Evolutionary conservation across 1,140 invertebrate species (phyloP), one percentile per base, ranked within the genome.

Genomic region (Ditylenchus dipsaci): DNA sequence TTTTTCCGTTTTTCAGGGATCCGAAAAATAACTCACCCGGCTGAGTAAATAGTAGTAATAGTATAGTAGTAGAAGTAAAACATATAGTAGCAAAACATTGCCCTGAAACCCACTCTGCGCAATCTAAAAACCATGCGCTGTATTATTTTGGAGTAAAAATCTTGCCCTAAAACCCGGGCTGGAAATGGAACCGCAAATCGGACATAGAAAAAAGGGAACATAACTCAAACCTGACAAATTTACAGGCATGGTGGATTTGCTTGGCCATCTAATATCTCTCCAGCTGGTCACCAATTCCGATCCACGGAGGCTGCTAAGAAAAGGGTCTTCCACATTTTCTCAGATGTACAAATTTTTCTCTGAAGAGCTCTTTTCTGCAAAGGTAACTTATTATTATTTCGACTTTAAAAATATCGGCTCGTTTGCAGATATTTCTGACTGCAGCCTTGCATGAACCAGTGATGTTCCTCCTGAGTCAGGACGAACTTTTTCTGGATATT

Each of bases 401-500:
- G 27, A 30, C 27, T 68, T 33, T 33, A 30, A 19, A 27, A 42
- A 69, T 9, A 68, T 43, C 65, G 8, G 15, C 5, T 65, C 19
- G 47, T 63, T 68, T 65, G 5, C 63, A 78, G 79, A 87, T 95
- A 56, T 97, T 97, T 84, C 87, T 97, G 1, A 92, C 91, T 0
- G 90, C 92, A 19, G 91, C 93, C 1, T 86, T 98, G 1, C 90
- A 94, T 81, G 89, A 89, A 17, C 92, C 95, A 0, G 90, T 97
- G 47, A 90, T 95, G 88, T 88, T 90, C 56, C 86, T 97, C n/a
- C 85, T 97, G 1, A 91, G 91, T 85, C 91, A 93, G 76, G 91
- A 93, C 81, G 92, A 96, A 81, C 89, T 90, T 81, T 93, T 91
- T 84, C 86, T 95, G 49, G 93, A 96, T 68, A 89, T 94, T 33